Evolutionary conservation across 2,797 vertebrate genomes (phyloP), one percentile per base, ranked within the genome.

Genomic region (Typhlichthys eigenmanni): DNA sequence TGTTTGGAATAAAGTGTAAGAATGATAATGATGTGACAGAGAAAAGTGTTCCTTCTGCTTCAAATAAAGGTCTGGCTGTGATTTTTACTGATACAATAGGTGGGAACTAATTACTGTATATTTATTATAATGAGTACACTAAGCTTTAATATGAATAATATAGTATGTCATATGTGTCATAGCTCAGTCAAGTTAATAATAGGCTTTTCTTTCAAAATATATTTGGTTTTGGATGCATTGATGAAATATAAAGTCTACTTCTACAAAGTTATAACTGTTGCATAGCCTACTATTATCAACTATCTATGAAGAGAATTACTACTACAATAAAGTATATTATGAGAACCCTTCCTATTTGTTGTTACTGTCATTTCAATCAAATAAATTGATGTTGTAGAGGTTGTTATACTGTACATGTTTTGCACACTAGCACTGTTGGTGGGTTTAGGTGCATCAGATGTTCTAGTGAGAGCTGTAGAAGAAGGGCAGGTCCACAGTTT

Each of bases 1-100:
- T 96, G 72, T 89, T 98, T 7, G 95, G 97, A 32, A 76, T 98
- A 60, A 94, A 93, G 76, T 87, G 76, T 69, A 96, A 94, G 86
- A 95, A 5, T 7, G 61, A n/a, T 1, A 61, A 71, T 1, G 9
- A 34, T 58, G 24, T 6, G 2, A 60, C 56, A 12, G 69, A 80
- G 46, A 78, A 12, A 14, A 59, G 5, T 62, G 61, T 47, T 69
- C 55, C 60, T 38, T 66, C 71, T 68, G 47, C 19, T 45, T 74
- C 70, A 3, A 71, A 74, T 47, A 73, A 68, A 48, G 74, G 60
- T 56, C 60, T 72, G 12, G 64, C 72, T 1, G 72, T 61, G 0
- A 59, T 85, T 76, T 84, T 80, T n/a, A 63, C 66, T 56, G 67
- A 53, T 2, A 64, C 49, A 16, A 55, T 64, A 38, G 13, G 48